Evolutionary conservation across 2,113 vertebrate genomes (phyloP), one percentile per base, ranked within the genome.

Genomic region (Clinocottus analis): DNA sequence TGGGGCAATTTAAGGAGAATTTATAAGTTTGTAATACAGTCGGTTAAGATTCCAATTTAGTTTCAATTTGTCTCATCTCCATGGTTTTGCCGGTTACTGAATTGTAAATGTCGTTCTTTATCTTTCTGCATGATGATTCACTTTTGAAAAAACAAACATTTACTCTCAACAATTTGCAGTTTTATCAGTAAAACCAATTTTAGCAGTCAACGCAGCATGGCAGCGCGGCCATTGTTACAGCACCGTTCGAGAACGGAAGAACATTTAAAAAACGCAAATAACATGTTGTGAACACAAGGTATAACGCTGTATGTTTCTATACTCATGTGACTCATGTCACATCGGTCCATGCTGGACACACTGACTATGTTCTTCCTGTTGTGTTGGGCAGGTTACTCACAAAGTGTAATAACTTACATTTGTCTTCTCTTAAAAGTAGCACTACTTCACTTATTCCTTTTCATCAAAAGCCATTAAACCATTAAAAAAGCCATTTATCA

Each of bases 21-120:
- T 58, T 69, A 31, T 74, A 35, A 71, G 21, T 75, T 75, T 39
- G 7, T 35, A 55, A 79, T 27, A 25, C 23, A 75, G 77, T 56
- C 8, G 4, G 49, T 78, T 62, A 45, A 75, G 19, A 68, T 68
- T 79, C 63, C 64, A 75, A 43, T 64, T 79, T 56, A 47, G 27
- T 71, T 78, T 77, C 12, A 79, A 49, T 87, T 83, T 66, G 73
- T 89, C 27, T 68, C 51, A 33, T 82, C 62, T 78, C 55, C 14
- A 37, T 14, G 45, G 17, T 13, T 10, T 29, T 64, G 66, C 39
- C 67, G n/a, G 39, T 49, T 63, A 41, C 31, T 68, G 37, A 58
- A 51, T 64, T 77, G 31, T 64, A 39, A 64, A 81, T 59, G 59
- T 53, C 37, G 47, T 8, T 64, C n/a, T 47, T 25, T 64, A 14